Conservation (phyloP, 2,888 invertebrate genomes). For the Cheilosia variabilis region DNA sequence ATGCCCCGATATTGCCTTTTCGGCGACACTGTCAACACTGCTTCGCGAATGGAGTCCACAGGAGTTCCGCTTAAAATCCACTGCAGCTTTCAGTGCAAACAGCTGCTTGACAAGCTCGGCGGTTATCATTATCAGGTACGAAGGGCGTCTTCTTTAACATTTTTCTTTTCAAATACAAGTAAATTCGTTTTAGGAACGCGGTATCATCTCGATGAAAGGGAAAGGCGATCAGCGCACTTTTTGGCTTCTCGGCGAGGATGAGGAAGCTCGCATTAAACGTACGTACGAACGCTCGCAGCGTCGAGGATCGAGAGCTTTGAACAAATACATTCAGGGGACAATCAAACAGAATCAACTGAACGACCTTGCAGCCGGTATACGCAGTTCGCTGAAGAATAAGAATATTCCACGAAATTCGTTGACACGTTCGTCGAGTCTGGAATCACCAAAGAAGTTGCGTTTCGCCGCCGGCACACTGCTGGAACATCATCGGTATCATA, state of each 20-base stretch:
- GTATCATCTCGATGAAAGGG: constrained; percentile 91
- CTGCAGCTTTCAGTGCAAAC: constrained; percentile 90
- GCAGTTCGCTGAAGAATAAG: constrained; percentile 89
- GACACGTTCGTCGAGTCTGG: constrained; percentile 90
- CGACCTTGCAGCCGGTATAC: constrained; percentile 83
- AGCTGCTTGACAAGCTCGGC: constrained; percentile 88
- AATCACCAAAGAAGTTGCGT: constrained; percentile 92
- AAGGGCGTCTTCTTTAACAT: not conserved
- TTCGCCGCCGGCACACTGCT: constrained; percentile 90
- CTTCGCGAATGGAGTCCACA: constrained; percentile 94
- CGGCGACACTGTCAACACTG: constrained; percentile 96
- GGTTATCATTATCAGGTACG: constrained; percentile 87
- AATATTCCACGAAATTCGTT: constrained; percentile 85
- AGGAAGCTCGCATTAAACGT: constrained; percentile 85
- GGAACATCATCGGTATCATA: constrained; percentile 83
- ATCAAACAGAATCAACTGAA: constrained; percentile 80
- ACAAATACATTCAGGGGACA: constrained; percentile 82
- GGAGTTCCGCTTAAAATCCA: constrained; percentile 93
- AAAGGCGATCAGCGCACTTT: constrained; percentile 93
- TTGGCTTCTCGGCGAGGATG: constrained; percentile 92
- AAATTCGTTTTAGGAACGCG: constrained; percentile 87
- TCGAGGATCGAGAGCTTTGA: constrained; percentile 83
- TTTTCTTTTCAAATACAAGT: constrained; percentile 6
- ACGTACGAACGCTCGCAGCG: constrained; percentile 85
- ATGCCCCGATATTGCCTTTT: constrained; percentile 97